Evolutionary conservation across 1,140 invertebrate species (phyloP).

Genomic region (Arctopsyche grandis): DNA sequence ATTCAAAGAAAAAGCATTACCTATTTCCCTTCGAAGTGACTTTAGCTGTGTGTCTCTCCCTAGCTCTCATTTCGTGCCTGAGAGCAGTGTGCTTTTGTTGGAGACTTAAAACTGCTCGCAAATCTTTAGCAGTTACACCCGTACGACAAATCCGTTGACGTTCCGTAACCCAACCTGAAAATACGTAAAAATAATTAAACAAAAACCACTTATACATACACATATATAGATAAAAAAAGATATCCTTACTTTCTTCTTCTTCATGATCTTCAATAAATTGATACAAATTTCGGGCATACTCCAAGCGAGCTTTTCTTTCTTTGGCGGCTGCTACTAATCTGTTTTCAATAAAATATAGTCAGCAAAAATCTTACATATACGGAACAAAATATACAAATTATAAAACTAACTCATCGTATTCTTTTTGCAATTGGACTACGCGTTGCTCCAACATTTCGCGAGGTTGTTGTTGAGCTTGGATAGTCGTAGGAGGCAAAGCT

Average conservation of each 20-base stretch:
- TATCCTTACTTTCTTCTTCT: conserved; percentile 80
- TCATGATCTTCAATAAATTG: conserved; percentile 96
- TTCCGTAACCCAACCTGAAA: conserved; percentile 87
- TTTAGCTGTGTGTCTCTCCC: conserved; percentile 64
- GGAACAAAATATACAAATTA: not conserved
- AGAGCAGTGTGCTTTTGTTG: conserved; percentile 96
- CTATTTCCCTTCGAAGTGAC: conserved; percentile 63
- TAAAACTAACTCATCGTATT: conserved; percentile 72
- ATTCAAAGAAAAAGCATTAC: conserved; percentile 52
- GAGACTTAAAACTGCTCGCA: conserved; percentile 87
- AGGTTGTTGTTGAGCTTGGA: conserved; percentile 67
- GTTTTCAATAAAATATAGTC: not conserved
- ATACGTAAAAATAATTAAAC: conserved; percentile 20
- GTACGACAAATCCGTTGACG: conserved; percentile 91
- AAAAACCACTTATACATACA: not conserved
- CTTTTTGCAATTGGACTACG: conserved; percentile 76
- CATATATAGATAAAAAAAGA: not conserved
- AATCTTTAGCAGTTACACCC: conserved; percentile 92
- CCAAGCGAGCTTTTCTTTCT: conserved; percentile 81
- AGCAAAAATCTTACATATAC: too few species aligned
- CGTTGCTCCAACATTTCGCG: conserved; percentile 72
- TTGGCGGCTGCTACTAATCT: conserved; percentile 78
- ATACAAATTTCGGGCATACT: conserved; percentile 92
- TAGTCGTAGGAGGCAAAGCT: conserved; percentile 65
- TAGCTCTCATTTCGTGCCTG: conserved; percentile 90